phyloP scores from a whole-genome alignment of 2,888 invertebrate species.

The Lepidochitona cinerea region DNA sequence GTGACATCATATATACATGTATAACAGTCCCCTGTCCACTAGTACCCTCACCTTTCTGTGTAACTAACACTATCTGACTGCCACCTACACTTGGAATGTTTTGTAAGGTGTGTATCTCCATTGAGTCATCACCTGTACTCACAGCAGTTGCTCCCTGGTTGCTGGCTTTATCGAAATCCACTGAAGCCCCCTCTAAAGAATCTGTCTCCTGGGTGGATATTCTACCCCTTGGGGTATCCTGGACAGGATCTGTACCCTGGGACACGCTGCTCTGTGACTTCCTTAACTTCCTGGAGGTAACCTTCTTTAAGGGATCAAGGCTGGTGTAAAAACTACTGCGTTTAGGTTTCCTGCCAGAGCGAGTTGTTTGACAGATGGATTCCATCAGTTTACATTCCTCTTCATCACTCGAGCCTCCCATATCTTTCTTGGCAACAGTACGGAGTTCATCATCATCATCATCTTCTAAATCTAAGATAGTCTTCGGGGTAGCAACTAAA shows the following conservation, averaged over 20 bases:
- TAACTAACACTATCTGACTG: neutral
- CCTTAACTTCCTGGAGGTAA: neutral
- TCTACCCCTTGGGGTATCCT: neutral
- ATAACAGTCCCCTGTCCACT: neutral
- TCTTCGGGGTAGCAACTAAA: too few species aligned
- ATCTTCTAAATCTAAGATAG: neutral
- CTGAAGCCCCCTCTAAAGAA: too few species aligned
- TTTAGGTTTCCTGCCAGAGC: neutral
- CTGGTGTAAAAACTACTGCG: neutral
- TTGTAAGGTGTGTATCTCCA: neutral
- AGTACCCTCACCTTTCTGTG: neutral
- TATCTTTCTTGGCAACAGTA: neutral
- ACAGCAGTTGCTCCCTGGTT: too few species aligned
- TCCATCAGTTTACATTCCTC: neutral
- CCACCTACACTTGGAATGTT: neutral
- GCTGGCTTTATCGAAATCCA: neutral
- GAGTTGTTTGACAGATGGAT: neutral
- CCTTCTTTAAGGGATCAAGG: neutral
- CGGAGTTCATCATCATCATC: neutral
- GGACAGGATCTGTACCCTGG: neutral
- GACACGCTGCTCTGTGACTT: neutral
- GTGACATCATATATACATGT: constrained; percentile 3
- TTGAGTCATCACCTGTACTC: too few species aligned
- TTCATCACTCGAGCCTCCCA: neutral
- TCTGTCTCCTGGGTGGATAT: neutral